A percentile compares a stretch with the other conserved stretches of the same genome.
These are phyloP conservation scores for Macrotis lagotis DNA, from an alignment of 2,113 vertebrate species.

Conservation along the genomic window DNA sequence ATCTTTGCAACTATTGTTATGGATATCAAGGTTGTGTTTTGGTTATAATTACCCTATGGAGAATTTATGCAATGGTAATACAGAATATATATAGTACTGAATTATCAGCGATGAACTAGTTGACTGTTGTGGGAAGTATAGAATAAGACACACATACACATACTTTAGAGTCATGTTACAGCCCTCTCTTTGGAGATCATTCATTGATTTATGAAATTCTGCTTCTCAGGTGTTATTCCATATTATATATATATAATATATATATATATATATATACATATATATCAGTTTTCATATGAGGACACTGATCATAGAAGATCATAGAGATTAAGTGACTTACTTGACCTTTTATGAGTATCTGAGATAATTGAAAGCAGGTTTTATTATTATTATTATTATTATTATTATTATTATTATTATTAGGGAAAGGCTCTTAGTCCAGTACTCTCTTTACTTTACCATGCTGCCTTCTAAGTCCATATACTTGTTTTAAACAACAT, in stretches of 20 bases:
- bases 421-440: neutral
- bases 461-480: neutral
- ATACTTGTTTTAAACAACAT: neutral
- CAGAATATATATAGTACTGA: neutral
- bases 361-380: neutral
- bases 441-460: neutral
- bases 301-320: neutral
- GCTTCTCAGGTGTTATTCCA: neutral
- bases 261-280: too few relatives aligned
- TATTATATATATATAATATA: too few relatives aligned
- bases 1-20: neutral
- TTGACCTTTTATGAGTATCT: neutral
- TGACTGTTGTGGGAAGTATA: neutral
- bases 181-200: neutral
- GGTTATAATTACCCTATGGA: neutral
- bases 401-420: neutral
- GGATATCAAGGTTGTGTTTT: neutral
- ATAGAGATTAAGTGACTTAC: neutral
- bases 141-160: neutral
- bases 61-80: neutral
- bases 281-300: neutral
- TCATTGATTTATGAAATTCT: neutral
- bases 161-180: neutral
- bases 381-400: neutral
- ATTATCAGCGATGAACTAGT: neutral